phyloP scores from a whole-genome alignment of 2,888 invertebrate species.

The Podabrus alpinus region DNA sequence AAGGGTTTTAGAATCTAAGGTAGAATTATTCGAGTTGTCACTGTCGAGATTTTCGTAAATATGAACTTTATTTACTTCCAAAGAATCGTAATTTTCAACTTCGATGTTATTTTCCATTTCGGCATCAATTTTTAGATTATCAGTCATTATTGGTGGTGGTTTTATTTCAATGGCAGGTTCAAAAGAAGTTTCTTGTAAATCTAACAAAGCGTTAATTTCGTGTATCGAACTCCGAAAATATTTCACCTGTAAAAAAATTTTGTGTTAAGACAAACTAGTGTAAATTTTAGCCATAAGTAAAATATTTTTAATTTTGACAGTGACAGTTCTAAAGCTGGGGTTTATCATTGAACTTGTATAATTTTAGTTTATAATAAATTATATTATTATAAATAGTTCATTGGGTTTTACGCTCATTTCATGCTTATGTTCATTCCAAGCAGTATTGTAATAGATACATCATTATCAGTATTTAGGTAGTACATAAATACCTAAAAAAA shows the following conservation, averaged over 20 bases:
- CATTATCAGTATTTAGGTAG: too few species aligned
- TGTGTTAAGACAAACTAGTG: not conserved
- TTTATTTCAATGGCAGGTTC: not conserved
- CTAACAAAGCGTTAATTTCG: conserved; percentile 69
- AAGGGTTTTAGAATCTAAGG: conserved; percentile 1
- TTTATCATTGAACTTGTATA: too few species aligned
- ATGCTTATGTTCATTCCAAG: too few species aligned
- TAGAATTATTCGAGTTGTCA: conserved; percentile 6
- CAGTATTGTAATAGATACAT: too few species aligned
- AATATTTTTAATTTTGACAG: not conserved
- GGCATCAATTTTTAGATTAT: not conserved
- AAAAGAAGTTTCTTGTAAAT: conserved; percentile 43
- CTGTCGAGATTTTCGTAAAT: conserved; percentile 50
- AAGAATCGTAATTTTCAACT: conserved; percentile 43
- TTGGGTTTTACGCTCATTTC: too few species aligned
- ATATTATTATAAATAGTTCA: too few species aligned
- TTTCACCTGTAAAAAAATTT: conserved; percentile 62
- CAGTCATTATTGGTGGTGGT: not conserved
- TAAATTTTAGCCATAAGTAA: not conserved
- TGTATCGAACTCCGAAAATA: conserved; percentile 74
- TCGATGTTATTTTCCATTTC: conserved; percentile 20
- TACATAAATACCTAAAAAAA: too few species aligned
- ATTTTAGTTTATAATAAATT: too few species aligned
- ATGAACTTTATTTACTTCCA: conserved; percentile 44
- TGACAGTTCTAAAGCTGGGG: not conserved